These are phyloP conservation scores for Leptobrachium leishanense DNA, from an alignment of 2,113 vertebrate species.

Conservation along the genomic window DNA sequence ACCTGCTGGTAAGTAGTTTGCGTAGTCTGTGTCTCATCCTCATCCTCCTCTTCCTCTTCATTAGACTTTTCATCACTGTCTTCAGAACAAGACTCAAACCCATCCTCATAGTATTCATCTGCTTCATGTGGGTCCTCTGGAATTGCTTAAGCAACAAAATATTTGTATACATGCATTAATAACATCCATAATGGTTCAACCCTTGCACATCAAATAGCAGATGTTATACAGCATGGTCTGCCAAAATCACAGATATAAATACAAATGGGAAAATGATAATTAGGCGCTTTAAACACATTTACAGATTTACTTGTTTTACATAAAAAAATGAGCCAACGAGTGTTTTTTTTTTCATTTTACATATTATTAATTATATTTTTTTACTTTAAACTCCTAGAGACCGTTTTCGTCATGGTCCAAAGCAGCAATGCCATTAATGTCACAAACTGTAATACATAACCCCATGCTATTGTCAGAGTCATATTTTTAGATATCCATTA, in stretches of 20 bases:
- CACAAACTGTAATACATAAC: too few species aligned
- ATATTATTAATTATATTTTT: neutral
- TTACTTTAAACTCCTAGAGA: neutral
- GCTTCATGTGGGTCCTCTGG: conserved; percentile 78
- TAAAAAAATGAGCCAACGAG: neutral
- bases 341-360: neutral
- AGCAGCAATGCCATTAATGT: neutral
- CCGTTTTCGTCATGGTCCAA: neutral
- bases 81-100: conserved; percentile 82
- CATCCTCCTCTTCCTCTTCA: conserved; percentile 37
- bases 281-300: neutral
- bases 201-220: neutral
- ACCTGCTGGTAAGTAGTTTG: conserved; percentile 67
- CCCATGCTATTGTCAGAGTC: too few species aligned
- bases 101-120: conserved; percentile 77
- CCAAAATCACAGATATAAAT: neutral
- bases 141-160: conserved; percentile 66
- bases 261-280: neutral
- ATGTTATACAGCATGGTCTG: conserved; percentile 11
- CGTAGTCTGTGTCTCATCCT: conserved; percentile 28
- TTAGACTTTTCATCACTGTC: conserved; percentile 61
- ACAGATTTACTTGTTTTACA: neutral
- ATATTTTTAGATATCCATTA: too few species aligned
- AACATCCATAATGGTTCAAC: neutral
- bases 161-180: neutral